phyloP scores from a whole-genome alignment of 2,113 vertebrate genomes.

The Mastomys coucha region DNA sequence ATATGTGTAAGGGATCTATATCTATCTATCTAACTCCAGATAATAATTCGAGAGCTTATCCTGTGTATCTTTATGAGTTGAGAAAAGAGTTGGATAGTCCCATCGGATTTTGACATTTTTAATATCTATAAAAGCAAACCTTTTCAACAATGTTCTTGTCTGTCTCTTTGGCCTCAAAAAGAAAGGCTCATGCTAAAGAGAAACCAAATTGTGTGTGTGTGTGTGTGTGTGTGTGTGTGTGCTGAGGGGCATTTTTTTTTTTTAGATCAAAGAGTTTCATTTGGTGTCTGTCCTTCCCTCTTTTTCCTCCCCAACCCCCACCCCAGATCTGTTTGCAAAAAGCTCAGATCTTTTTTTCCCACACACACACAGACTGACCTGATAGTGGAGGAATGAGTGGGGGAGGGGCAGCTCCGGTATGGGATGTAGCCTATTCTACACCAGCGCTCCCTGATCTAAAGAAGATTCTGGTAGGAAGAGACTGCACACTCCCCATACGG shows the following conservation, averaged over 20 bases:
- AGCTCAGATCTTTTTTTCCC: conserved; percentile 69
- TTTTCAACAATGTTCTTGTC: not conserved
- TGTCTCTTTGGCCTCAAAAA: conserved; percentile 40
- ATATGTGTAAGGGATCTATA: not conserved
- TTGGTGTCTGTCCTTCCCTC: conserved; percentile 70
- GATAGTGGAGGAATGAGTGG: conserved; percentile 52
- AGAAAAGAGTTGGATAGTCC: not conserved
- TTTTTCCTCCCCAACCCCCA: conserved; percentile 3
- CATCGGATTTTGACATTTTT: not conserved
- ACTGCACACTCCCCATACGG: not conserved
- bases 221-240: not conserved
- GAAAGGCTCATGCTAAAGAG: conserved; percentile 21
- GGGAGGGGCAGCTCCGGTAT: conserved; percentile 2
- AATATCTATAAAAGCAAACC: conserved; percentile 3
- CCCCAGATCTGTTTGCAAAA: conserved; percentile 67
- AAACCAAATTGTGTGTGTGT: conserved; percentile 41
- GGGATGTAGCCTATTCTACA: not conserved
- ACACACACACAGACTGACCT: conserved; percentile 55
- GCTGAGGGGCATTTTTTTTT: not conserved
- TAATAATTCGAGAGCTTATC: not conserved
- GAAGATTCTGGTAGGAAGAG: conserved; percentile 35
- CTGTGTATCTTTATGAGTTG: not conserved
- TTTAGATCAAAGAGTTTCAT: conserved; percentile 77
- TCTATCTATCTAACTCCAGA: not conserved
- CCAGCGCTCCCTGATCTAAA: not conserved